Percentiles rank a stretch among this genome's conserved stretches.
These are phyloP conservation scores for Nyleta sp. DNA, from an alignment of 2,888 invertebrate species.

Conservation along the genomic window DNA sequence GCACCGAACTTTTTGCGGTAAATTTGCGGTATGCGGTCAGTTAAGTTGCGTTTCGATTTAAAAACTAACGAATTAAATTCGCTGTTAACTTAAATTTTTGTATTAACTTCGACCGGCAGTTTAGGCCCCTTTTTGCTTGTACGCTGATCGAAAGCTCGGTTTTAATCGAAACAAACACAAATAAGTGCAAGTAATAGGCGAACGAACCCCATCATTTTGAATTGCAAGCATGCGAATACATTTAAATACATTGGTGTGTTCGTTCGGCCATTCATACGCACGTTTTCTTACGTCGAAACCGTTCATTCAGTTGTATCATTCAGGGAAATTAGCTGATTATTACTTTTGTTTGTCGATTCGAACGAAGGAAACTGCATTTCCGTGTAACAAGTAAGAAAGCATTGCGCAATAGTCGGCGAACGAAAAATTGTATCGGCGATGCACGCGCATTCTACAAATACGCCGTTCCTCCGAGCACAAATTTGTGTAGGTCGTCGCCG, in stretches of 20 bases:
- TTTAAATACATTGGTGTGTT: constrained; percentile 34
- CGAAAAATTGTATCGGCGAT: constrained; percentile 1
- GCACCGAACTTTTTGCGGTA: too few relatives aligned
- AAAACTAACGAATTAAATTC: too few relatives aligned
- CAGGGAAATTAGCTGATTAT: too few relatives aligned
- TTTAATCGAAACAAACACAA: constrained; percentile 34
- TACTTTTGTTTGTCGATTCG: too few relatives aligned
- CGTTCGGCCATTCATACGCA: constrained; percentile 1
- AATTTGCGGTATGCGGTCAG: too few relatives aligned
- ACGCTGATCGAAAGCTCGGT: not conserved
- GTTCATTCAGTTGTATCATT: not conserved
- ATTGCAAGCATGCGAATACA: constrained; percentile 28
- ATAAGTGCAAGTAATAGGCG: constrained; percentile 2
- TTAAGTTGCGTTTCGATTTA: too few relatives aligned
- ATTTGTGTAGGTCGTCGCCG: constrained; percentile 48
- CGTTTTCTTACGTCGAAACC: not conserved
- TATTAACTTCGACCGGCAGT: too few relatives aligned
- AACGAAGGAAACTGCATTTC: not conserved
- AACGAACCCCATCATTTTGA: constrained; percentile 14
- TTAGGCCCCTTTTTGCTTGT: too few relatives aligned
- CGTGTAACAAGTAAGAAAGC: not conserved
- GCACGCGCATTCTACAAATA: not conserved
- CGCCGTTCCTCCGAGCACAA: constrained; percentile 4
- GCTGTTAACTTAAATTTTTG: too few relatives aligned
- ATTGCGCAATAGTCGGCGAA: not conserved